Evolutionary conservation across 1,140 invertebrate species (phyloP), one percentile per base, ranked within the genome.

Genomic region (Drosophila nigromelanica): DNA sequence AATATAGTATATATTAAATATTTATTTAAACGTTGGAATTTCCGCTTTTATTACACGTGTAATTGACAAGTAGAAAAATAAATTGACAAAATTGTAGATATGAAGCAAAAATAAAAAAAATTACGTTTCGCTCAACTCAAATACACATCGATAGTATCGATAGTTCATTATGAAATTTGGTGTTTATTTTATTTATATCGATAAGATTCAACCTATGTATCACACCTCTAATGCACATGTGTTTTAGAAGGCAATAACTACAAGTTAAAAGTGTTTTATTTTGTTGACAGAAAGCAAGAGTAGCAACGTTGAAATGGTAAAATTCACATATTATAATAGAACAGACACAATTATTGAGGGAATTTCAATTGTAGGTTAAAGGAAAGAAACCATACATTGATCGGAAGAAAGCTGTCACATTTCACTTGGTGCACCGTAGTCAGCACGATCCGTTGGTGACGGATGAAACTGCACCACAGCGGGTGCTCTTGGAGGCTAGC

Each of bases 391-490:
- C 96, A 82, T 98, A 98, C 90, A 98, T 99, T 86, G 97, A 98
- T 87, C 97, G 97, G 80, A 98, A 98, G 86, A 96, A 96, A 91
- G 95, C 97, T 0, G 95, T 98, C 6, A 98, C 97, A 1, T 99
- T 99, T 91, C 95, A 97, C 91, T 92, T 99, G 60, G 97, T 98
- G 8, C 96, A 98, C 90, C 94, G 98, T 90, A 98, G 97, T 86
- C 98, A 99, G 92, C 95, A 95, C 87, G 98, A 99, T 95, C 98
- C 98, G 3, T 91, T 99, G 12, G 93, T 95, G 14, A 96, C 95
- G 4, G 97, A 98, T 93, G 96, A 98, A 92, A 96, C 92, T 61
- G 97, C 97, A 7, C 97, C 98, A 2, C 96, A 98, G 89, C 93
- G 94, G 87, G 97, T 99, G 42, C 93, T 99, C 1, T 92, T 97